Evolutionary conservation across 2,888 invertebrate genomes (phyloP), one percentile per base, ranked within the genome.

Genomic region (Athrips mouffetella): DNA sequence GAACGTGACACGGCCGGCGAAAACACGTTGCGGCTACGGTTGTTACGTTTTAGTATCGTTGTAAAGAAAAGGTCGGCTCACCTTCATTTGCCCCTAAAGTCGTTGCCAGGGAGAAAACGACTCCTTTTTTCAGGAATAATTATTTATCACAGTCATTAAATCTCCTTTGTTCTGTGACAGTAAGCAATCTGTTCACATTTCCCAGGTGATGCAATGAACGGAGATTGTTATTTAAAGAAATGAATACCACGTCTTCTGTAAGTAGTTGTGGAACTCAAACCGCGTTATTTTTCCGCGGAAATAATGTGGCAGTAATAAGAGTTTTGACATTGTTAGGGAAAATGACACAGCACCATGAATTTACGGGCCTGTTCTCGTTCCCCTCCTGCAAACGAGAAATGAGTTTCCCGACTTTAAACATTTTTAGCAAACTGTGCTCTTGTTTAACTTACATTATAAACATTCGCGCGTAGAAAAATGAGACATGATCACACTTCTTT

Each of bases 321-420:
- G 64, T 76, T 74, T 67, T 69, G 67, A 72, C 68, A 70, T 74
- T 76, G 68, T 77, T 76, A 73, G 65, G 63, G 71, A 74, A 70
- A 75, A 75, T 73, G 69, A 73, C 68, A 70, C 67, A 68, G 72
- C 73, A 79, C 75, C 65, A 62, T 61, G 60, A 74, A 79, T 78
- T 81, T 77, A 77, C 69, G 65, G 66, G 53, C 59, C 57, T 60
- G 62, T 72, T 71, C n/a, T n/a, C n/a, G 65, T 65, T 64, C 63
- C 66, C 63, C 63, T 63, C 63, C 51, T 58, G 62, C 57, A 66
- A 62, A 64, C 66, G 62, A 67, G 68, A 72, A 78, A 78, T 67
- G 72, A 75, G 74, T 73, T 80, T 67, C 52, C 57, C 55, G 69
- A 74, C 70, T 76, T 74, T 63, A 59, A 76, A 70, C 67, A 73